Evolutionary conservation across 2,888 invertebrate species (phyloP).

Genomic region (Hirtodrosophila histrioides): DNA sequence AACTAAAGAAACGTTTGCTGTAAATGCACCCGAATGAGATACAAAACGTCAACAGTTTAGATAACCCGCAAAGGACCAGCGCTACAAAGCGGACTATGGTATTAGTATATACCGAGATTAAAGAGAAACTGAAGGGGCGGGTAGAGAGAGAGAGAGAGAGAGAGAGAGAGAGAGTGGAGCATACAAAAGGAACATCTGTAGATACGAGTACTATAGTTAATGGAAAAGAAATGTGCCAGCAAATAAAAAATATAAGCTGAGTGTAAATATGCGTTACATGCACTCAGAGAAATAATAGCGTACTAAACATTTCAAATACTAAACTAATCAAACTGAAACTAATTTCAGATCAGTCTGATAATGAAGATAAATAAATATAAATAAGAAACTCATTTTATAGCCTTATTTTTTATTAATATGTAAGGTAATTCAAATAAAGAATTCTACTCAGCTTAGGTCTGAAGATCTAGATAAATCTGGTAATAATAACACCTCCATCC

Average conservation of each 20-base stretch:
- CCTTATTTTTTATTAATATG: no score
- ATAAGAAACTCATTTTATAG: no score
- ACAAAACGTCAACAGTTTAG: conserved; percentile 15
- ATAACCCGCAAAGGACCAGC: conserved; percentile 15
- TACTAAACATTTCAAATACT: no score
- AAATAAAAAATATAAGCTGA: conserved; percentile 12
- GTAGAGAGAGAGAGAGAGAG: no score
- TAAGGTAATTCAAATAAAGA: no score
- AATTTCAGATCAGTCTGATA: no score
- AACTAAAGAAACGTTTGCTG: not conserved
- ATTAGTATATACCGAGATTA: not conserved
- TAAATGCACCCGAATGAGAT: not conserved
- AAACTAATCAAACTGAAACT: no score
- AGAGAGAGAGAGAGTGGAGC: no score
- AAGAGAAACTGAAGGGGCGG: not conserved
- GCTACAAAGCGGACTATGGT: not conserved
- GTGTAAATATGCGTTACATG: conserved; percentile 6
- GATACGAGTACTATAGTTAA: not conserved
- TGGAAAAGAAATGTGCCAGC: conserved; percentile 11
- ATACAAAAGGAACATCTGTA: conserved; percentile 10
- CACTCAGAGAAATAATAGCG: conserved; percentile 1
- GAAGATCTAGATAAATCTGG: no score
- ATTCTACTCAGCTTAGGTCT: no score
- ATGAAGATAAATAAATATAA: no score
- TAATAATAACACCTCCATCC: no score